Evolutionary conservation across 2,888 invertebrate genomes (phyloP).

Genomic region (Ophion obscuratus): DNA sequence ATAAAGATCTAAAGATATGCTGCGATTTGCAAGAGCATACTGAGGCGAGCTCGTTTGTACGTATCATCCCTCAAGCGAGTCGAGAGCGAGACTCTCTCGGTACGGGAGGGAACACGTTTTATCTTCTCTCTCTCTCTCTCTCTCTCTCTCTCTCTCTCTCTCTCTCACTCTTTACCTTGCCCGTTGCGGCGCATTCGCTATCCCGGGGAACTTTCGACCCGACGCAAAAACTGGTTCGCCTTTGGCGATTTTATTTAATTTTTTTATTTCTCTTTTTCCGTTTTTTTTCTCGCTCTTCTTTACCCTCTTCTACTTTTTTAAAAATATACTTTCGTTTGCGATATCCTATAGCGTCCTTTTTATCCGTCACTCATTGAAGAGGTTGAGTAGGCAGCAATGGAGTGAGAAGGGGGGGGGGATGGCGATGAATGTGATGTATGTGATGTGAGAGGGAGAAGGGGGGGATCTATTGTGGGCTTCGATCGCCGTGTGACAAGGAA

Average conservation of each 20-base stretch:
- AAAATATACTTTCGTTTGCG: not conserved
- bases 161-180: not conserved
- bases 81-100: too few relatives aligned
- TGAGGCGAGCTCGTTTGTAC: constrained; percentile 8
- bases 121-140: constrained; percentile 12
- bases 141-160: too few relatives aligned
- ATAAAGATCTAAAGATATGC: constrained; percentile 2
- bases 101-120: constrained; percentile 36
- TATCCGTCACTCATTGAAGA: constrained; percentile 25
- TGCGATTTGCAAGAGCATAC: not conserved
- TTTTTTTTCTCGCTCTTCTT: constrained; percentile 20
- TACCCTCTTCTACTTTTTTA: not conserved
- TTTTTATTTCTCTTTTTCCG: constrained; percentile 17
- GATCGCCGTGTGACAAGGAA: too few relatives aligned
- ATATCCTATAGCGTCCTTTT: constrained; percentile 16
- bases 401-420: not conserved
- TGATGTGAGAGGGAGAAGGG: too few relatives aligned
- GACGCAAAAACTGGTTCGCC: constrained; percentile 39
- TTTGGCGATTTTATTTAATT: constrained; percentile 23
- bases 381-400: not conserved
- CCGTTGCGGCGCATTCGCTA: constrained; percentile 44
- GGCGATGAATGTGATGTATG: too few relatives aligned
- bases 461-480: too few relatives aligned
- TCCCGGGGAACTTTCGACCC: constrained; percentile 50
- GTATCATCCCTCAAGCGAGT: too few relatives aligned